phyloP scores from a whole-genome alignment of 2,797 vertebrate species.

The Pipistrellus pipistrellus region DNA sequence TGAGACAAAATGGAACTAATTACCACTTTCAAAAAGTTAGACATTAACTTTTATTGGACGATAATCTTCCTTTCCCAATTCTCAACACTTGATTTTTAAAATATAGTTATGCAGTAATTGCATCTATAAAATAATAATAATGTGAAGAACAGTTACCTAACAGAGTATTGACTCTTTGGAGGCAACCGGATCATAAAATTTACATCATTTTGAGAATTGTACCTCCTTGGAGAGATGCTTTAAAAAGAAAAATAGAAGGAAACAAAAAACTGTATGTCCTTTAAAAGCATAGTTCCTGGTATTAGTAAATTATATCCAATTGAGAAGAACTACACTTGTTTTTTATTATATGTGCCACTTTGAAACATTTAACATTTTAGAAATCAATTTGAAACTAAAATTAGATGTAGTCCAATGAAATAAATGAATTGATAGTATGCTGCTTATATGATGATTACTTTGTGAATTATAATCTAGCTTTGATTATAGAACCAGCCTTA shows the following conservation, averaged over 20 bases:
- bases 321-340: background rate
- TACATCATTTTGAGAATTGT: background rate
- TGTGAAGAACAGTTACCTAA: background rate
- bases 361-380: constrained; percentile 4
- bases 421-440: background rate
- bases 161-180: background rate
- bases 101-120: background rate
- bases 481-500: background rate
- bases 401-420: background rate
- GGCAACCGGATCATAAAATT: background rate
- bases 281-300: background rate
- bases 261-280: background rate
- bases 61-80: constrained; percentile 26
- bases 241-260: constrained; percentile 1
- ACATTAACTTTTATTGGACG: background rate
- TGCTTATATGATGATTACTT: background rate
- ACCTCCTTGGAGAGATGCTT: background rate
- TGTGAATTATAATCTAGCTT: background rate
- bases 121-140: background rate
- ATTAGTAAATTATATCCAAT: background rate
- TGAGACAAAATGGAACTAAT: constrained; percentile 42
- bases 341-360: constrained; percentile 18
- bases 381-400: background rate
- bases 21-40: constrained; percentile 36
- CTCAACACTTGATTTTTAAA: background rate